Evolutionary conservation across 2,797 vertebrate species (phyloP), one percentile per base, ranked within the genome.

Genomic region (Acrocephalus scirpaceus): DNA sequence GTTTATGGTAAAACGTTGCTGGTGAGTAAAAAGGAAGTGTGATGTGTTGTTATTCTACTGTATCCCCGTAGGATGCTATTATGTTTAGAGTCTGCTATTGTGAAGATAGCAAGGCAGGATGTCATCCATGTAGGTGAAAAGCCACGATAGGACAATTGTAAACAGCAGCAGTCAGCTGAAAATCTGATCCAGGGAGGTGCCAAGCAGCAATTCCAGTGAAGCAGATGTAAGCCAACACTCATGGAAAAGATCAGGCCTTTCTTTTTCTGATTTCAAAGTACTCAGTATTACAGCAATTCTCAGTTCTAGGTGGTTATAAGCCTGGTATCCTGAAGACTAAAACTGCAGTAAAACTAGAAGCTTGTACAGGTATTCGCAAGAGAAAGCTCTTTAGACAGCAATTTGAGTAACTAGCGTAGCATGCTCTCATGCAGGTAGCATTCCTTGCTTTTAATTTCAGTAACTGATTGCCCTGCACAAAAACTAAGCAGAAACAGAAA

Each of bases 81-180:
- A 75, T 94, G 93, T 96, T 97, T 96, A 82, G 93, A 96, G 83
- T 80, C 88, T 96, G 96, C 75, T 78, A 2, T 57, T 93, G 95
- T 95, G 92, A 92, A 95, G 96, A 97, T 86, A 97, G 91, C 58
- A 58, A 91, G 93, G 56, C 88, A 96, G 90, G 93, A 95, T 96
- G 83, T 84, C 70, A 61, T 25, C 45, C 65, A 66, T 82, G 77
- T 83, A 81, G 90, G 93, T 70, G 86, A 96, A 94, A 95, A 92
- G 84, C 79, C 69, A 13, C 1, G 5, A 85, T 23, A 86, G 88
- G 29, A 57, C 74, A 67, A 62, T 5, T 73, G 91, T 79, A 79
- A 96, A 87, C 80, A 94, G 36, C 85, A 60, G 58, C 58, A 80
- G 32, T 61, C 86, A 71, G 91, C 45, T 89, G 89, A 44, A 91